Evolutionary conservation across 2,113 vertebrate species (phyloP), one percentile per base, ranked within the genome.

Genomic region (Zosterops pallidus): DNA sequence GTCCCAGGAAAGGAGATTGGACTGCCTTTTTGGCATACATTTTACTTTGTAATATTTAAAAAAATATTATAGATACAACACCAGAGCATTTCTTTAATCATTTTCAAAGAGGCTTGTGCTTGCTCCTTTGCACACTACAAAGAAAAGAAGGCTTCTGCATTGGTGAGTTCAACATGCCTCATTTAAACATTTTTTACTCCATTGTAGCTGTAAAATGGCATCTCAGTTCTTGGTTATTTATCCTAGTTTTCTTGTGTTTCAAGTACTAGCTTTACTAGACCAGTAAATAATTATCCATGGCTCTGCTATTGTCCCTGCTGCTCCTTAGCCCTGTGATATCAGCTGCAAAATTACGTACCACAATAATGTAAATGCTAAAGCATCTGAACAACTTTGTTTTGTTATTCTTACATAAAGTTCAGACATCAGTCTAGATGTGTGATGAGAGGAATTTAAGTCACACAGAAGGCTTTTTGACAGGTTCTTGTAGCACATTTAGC

Each of bases 401-500:
- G 50, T 82, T 92, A 62, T 39, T 74, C 91, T 91, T 56, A 42
- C 79, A 94, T 52, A 60, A 90, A 92, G n/a, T 85, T 96, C 75
- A 89, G 70, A 26, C 84, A 93, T 94, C 53, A 64, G 83, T 81
- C 64, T 63, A 78, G 82, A 67, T 79, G 77, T 86, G 67, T 31
- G 67, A 63, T 56, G 35, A 2, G 4, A 56, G 67, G 47, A 76
- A 77, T 89, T 95, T 75, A 31, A 57, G 81, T 79, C 60, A 9
- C 53, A 79, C 37, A 41, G 71, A 69, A 93, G 69, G 82, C 65
- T 52, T 95, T 68, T 85, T 52, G 64, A 50, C 78, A 70, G 39
- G 9, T 8, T 91, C 49, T 96, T 92, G 13, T 68, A 60, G 44
- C 46, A 52, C 33, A 35, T 50, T 92, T 75, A 94, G 37, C 28